Evolutionary conservation across 2,888 invertebrate genomes (phyloP), one percentile per base, ranked within the genome.

Genomic region (Sussaba pulchella): DNA sequence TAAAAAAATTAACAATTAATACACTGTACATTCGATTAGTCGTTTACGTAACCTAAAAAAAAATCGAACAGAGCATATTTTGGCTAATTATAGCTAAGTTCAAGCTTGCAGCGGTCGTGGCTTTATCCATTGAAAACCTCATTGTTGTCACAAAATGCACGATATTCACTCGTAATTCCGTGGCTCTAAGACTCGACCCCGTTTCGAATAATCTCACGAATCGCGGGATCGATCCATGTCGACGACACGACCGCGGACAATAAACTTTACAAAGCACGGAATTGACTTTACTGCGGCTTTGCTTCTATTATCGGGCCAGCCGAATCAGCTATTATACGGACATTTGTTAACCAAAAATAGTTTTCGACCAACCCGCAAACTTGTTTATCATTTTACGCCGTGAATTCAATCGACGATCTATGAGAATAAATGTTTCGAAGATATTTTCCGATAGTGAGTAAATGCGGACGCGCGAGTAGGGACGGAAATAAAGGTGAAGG

Each of bases 161-260:
- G 10, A 47, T 52, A 41, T 63, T 39, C 50, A 17, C 17, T 50
- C 57, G 61, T 24, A 41, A 72, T 72, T 63, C 72, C 72, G 72
- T 52, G 61, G 24, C 72, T 26, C 43, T 24, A 45, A 61, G 61
- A 47, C 71, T 39, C 72, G 72, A 63, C 72, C 72, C 63, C 61
- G 50, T 72, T 72, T 47, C 50, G 50, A 36, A 41, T 61, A 63
- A 72, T 72, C 61, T 47, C 19, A 50, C 39, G 14, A 72, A 63
- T 63, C 24, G 24, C 24, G 10, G 50, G 61, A 52, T 72, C 72
- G 61, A 52, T 72, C 72, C 50, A 72, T 63, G 41, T 17, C 14
- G 39, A 31, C 17, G 31, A 31, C 71, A n/a, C 61, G 61, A 50
- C 24, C 61, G 24, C 24, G 24, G 61, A 63, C n/a, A 52, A 63